A percentile compares a stretch with the other conserved stretches of the same genome.
These are phyloP conservation scores for Ovis canadensis DNA, from an alignment of 2,113 vertebrate species.

Conservation along the genomic window DNA sequence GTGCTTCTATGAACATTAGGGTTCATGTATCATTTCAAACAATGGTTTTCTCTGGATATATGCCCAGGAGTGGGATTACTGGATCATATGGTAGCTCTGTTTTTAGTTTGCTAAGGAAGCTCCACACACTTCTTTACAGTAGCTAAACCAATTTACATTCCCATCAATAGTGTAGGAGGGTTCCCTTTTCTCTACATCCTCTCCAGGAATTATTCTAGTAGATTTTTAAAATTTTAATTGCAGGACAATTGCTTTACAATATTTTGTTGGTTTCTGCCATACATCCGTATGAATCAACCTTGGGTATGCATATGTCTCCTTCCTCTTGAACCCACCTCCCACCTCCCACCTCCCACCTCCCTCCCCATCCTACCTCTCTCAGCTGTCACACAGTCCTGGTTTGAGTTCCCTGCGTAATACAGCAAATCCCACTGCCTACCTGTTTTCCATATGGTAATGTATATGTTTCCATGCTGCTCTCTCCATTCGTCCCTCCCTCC, in stretches of 20 bases:
- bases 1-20: not conserved
- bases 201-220: not conserved
- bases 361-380: not conserved
- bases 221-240: not conserved
- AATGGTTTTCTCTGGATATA: not conserved
- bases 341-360: not conserved
- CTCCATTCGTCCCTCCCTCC: not conserved
- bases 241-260: not conserved
- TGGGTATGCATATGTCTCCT: not conserved
- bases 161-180: not conserved
- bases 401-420: rapidly evolving
- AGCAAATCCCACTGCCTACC: not conserved
- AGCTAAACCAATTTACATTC: not conserved
- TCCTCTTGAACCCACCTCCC: not conserved
- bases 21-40: not conserved
- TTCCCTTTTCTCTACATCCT: not conserved
- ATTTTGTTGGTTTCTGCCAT: not conserved
- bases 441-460: not conserved
- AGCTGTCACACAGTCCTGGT: not conserved
- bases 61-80: not conserved
- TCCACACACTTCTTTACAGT: not conserved
- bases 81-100: not conserved
- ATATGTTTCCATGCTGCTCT: not conserved
- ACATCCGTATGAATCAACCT: not conserved
- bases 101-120: not conserved